phyloP scores from a whole-genome alignment of 1,140 invertebrate genomes.

The Aphis craccivora region DNA sequence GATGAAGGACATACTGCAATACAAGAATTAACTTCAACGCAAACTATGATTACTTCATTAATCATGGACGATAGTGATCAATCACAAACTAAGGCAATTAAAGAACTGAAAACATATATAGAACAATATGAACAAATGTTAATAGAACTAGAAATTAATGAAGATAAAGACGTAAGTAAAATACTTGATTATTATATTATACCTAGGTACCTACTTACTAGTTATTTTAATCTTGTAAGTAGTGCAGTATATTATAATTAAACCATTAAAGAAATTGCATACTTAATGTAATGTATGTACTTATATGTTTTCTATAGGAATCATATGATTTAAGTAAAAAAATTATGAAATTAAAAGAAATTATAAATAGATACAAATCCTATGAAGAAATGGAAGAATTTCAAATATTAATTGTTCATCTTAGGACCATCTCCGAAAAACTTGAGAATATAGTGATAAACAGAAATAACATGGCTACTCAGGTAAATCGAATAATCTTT shows the following conservation, averaged over 20 bases:
- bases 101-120: neutral
- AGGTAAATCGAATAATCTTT: neutral
- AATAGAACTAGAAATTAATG: neutral
- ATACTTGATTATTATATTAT: neutral
- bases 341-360: neutral
- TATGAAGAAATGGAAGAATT: conserved; percentile 12
- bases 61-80: neutral
- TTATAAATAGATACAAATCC: neutral
- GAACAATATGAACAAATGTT: neutral
- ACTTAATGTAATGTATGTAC: too few relatives aligned
- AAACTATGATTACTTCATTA: neutral
- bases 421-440: neutral
- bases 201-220: neutral
- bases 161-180: neutral
- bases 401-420: neutral
- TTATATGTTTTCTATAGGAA: conserved; percentile 3
- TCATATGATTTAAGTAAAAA: neutral
- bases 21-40: conserved; percentile 34
- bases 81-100: neutral
- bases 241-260: neutral
- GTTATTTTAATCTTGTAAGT: too few relatives aligned
- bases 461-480: neutral
- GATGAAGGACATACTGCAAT: conserved; percentile 1
- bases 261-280: neutral
- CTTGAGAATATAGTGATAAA: neutral